These are phyloP conservation scores for Idris sp. DNA, from an alignment of 1,140 invertebrate genomes.

Conservation along the genomic window DNA sequence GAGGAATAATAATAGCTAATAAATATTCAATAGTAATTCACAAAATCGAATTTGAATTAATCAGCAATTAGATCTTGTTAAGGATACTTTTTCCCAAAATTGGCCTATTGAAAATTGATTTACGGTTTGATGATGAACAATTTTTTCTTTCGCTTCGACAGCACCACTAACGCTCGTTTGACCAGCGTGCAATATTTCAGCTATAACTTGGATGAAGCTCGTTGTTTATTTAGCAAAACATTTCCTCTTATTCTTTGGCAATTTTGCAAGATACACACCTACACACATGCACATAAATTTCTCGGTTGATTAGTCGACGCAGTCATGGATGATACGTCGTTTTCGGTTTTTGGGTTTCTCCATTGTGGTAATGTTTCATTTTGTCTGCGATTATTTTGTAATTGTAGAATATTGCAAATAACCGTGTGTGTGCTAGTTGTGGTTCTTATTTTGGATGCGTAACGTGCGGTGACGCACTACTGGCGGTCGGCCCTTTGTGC, in stretches of 20 bases:
- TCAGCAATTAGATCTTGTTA: too few species aligned
- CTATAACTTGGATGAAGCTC: slow-evolving; percentile 19
- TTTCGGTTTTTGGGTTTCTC: slow-evolving; percentile 25
- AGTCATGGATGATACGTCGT: slow-evolving; percentile 23
- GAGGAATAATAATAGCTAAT: too few species aligned
- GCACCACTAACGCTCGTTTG: slow-evolving; percentile 1
- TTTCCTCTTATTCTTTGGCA: slow-evolving; percentile 25
- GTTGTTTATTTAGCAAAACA: slow-evolving; percentile 29
- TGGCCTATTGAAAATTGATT: too few species aligned
- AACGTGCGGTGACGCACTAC: slow-evolving; percentile 27
- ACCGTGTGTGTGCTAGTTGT: too few species aligned
- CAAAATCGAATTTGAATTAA: too few species aligned
- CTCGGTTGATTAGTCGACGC: slow-evolving; percentile 17
- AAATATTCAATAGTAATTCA: too few species aligned
- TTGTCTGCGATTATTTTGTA: slow-evolving; percentile 37
- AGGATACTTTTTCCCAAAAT: too few species aligned
- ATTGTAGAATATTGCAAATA: slow-evolving; percentile 31
- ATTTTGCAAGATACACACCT: slow-evolving; percentile 5
- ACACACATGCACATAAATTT: too few species aligned
- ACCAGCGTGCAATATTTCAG: slow-evolving; percentile 9
- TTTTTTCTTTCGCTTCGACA: neutral
- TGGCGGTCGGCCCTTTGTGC: slow-evolving; percentile 21
- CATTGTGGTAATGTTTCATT: slow-evolving; percentile 42
- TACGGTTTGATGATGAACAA: neutral
- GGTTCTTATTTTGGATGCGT: slow-evolving; percentile 32